A percentile compares a stretch with the other conserved stretches of the same genome.
phyloP scores from a whole-genome alignment of 1,140 invertebrate genomes.

The Lepidurus packardi region DNA sequence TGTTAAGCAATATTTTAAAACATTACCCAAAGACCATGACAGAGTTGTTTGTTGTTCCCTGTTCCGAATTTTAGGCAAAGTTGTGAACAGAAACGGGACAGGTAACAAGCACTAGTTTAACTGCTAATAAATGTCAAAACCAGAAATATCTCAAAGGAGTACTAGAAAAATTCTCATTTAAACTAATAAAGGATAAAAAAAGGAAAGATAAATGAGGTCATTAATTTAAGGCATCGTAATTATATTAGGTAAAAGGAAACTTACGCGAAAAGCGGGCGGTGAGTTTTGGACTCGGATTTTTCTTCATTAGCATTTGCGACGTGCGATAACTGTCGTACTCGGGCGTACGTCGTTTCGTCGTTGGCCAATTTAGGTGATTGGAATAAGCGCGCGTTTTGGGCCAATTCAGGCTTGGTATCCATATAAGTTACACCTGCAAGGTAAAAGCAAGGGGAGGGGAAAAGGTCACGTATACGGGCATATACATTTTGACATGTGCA shows the following conservation, averaged over 20 bases:
- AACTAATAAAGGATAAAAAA: too few species aligned
- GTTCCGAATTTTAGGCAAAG: too few species aligned
- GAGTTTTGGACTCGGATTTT: neutral
- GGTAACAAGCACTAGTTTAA: too few species aligned
- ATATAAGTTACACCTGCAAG: neutral
- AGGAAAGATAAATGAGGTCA: too few species aligned
- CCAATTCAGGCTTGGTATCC: neutral
- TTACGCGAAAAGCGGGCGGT: neutral
- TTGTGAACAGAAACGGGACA: too few species aligned
- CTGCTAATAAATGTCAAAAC: too few species aligned
- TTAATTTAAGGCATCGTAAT: too few species aligned
- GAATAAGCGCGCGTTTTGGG: constrained; percentile 4
- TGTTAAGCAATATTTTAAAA: neutral
- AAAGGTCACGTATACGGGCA: neutral
- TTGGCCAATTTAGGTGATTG: neutral
- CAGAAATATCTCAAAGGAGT: too few species aligned
- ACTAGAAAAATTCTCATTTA: too few species aligned
- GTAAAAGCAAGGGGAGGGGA: neutral
- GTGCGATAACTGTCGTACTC: constrained; percentile 10
- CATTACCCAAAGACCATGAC: too few species aligned
- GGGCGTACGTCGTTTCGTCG: neutral
- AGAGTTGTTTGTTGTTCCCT: too few species aligned
- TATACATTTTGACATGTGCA: constrained; percentile 2
- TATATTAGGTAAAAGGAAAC: neutral
- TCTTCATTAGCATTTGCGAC: neutral